These are phyloP conservation scores for Blastobasis lacticolella DNA, from an alignment of 2,888 invertebrate genomes.

Conservation along the genomic window DNA sequence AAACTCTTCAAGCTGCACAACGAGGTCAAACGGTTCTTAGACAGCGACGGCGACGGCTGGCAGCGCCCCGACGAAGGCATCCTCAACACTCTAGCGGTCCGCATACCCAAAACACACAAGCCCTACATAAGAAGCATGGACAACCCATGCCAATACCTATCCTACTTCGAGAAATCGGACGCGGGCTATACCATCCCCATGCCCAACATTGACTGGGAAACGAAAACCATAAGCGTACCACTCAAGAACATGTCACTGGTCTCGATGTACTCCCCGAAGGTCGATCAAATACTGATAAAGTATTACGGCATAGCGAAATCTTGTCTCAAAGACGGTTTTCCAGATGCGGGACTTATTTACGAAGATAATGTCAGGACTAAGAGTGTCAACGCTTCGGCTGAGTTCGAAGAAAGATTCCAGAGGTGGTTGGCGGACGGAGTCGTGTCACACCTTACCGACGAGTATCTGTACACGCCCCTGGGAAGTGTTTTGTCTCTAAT, in stretches of 20 bases:
- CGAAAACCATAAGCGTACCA: conserved; percentile 75
- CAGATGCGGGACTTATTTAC: no score
- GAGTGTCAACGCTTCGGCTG: conserved; percentile 36
- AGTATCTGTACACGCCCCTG: conserved; percentile 74
- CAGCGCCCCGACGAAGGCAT: conserved; percentile 36
- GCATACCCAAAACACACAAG: conserved; percentile 14
- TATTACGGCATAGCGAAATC: conserved; percentile 71
- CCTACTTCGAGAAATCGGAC: conserved; percentile 40
- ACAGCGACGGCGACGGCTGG: conserved; percentile 77
- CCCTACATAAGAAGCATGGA: conserved; percentile 19
- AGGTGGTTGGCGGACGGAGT: conserved; percentile 69
- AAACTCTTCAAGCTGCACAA: conserved; percentile 71
- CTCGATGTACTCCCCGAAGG: conserved; percentile 29
- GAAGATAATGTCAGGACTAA: conserved; percentile 11
- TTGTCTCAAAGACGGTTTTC: conserved; percentile 49
- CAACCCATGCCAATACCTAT: conserved; percentile 38
- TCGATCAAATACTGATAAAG: conserved; percentile 59
- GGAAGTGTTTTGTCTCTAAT: conserved; percentile 55
- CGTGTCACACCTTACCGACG: conserved; percentile 72
- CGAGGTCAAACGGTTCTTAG: conserved; percentile 71
- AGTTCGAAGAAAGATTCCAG: conserved; percentile 69
- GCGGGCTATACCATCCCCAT: conserved; percentile 56
- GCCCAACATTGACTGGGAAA: conserved; percentile 75
- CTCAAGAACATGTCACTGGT: conserved; percentile 53
- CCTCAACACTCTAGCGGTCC: conserved; percentile 27